Evolutionary conservation across 2,888 invertebrate species (phyloP), one percentile per base, ranked within the genome.

Genomic region (Ochropacha duplaris): DNA sequence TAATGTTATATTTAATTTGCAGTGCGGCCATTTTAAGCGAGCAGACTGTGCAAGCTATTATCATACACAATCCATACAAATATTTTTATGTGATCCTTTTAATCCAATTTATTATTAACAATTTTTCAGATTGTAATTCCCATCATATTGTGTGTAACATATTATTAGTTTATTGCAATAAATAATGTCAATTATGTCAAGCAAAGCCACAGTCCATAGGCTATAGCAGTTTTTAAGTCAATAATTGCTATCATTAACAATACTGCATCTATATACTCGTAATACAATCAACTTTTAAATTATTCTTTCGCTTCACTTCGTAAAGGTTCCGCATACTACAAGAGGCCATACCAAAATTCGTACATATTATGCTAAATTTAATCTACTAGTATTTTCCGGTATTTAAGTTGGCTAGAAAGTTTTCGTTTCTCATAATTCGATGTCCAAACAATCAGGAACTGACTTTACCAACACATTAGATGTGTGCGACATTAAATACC

Each of bases 241-340:
- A 39, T n/a, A 39, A 39, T 39, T 39, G 39, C n/a, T 16, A n/a
- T 39, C 16, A 39, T 19, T 44, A 44, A 44, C 44, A 44, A 44
- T 44, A 44, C 44, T 44, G 44, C 44, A 44, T 44, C 44, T 19
- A 44, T 44, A 44, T 44, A n/a, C n/a, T n/a, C n/a, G n/a, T n/a
- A 44, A 44, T 44, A 44, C 44, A 44, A 44, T 44, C 19, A 19
- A 31, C 31, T 12, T 31, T 31, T 31, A 44, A 19, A 19, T 19
- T 44, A 19, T 19, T 8, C 2, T 19, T 19, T 19, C 44, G 3
- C 19, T 1, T 44, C 16, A 44, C 44, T 9, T 19, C 2, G n/a
- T n/a, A 44, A 44, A 44, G n/a, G 9, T 44, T 44, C 19, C 44
- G 44, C 44, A 44, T n/a, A 44, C 19, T 19, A 44, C 19, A 44